A percentile compares a stretch with the other conserved stretches of the same genome.
These are phyloP conservation scores for Asobara japonica DNA, from an alignment of 1,140 invertebrate genomes.

Conservation along the genomic window DNA sequence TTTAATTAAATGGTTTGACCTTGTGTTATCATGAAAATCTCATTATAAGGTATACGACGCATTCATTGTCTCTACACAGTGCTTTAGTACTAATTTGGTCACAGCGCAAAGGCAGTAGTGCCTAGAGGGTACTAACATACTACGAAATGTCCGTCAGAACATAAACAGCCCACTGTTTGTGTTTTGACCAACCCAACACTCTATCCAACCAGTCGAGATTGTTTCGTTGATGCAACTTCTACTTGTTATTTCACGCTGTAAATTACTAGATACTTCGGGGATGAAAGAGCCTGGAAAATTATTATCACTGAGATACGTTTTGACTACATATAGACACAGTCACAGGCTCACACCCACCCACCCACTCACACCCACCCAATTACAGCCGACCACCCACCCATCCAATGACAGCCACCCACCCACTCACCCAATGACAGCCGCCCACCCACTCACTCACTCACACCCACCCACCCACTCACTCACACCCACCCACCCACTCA, in stretches of 20 bases:
- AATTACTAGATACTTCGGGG: too few relatives aligned
- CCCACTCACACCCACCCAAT: too few relatives aligned
- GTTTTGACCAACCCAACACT: background rate
- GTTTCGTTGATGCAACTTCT: background rate
- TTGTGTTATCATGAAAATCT: background rate
- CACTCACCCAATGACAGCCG: too few relatives aligned
- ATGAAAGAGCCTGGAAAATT: too few relatives aligned
- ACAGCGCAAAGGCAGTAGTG: conserved; percentile 5
- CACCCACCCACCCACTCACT: too few relatives aligned
- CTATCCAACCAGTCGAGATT: background rate
- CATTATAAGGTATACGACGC: background rate
- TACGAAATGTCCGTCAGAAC: conserved; percentile 1
- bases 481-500: too few relatives aligned
- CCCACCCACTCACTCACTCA: too few relatives aligned
- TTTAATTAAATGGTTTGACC: background rate
- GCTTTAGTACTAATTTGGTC: conserved; percentile 22
- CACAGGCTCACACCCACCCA: too few relatives aligned
- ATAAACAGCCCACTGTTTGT: conserved; percentile 19
- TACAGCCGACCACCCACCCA: too few relatives aligned
- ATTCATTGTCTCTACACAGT: background rate
- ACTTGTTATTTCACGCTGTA: background rate
- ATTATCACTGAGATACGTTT: too few relatives aligned
- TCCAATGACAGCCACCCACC: too few relatives aligned
- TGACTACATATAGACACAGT: too few relatives aligned
- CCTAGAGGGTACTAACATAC: conserved; percentile 4